phyloP scores from a whole-genome alignment of 2,113 vertebrate species.

The Tragulus kanchil region DNA sequence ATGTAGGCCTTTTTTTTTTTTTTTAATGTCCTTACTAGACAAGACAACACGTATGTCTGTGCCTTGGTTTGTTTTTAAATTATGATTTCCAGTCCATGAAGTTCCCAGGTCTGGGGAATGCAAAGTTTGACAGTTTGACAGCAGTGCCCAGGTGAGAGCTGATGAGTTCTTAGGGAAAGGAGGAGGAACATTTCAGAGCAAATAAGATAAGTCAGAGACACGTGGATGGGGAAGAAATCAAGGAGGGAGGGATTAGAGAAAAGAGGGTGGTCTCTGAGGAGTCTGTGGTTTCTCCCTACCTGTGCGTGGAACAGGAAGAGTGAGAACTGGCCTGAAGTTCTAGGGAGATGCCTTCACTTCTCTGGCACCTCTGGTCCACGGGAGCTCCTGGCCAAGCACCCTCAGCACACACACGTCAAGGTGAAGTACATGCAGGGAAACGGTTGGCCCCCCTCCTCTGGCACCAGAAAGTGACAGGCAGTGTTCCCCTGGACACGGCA shows the following conservation, averaged over 20 bases:
- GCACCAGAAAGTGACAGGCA: neutral
- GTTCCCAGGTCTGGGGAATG: neutral
- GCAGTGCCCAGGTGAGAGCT: neutral
- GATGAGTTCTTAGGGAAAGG: neutral
- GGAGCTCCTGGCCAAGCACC: too few relatives aligned
- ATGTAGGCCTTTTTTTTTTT: neutral
- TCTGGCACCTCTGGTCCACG: fast-evolving
- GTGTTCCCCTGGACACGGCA: neutral
- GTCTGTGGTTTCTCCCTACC: neutral
- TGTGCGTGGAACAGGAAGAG: neutral
- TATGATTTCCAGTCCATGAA: neutral
- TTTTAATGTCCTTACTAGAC: neutral
- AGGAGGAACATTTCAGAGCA: neutral
- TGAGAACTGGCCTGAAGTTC: neutral
- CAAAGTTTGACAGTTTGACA: neutral
- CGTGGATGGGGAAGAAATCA: neutral
- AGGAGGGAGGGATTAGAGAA: neutral
- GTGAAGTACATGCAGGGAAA: neutral
- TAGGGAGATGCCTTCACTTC: neutral
- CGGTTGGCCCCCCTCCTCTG: neutral
- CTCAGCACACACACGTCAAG: neutral
- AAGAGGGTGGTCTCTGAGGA: neutral
- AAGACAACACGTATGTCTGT: neutral
- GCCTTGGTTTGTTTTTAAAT: neutral
- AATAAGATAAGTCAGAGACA: neutral